Evolutionary conservation across 2,113 vertebrate species (phyloP).

Genomic region (Argyrosomus japonicus): DNA sequence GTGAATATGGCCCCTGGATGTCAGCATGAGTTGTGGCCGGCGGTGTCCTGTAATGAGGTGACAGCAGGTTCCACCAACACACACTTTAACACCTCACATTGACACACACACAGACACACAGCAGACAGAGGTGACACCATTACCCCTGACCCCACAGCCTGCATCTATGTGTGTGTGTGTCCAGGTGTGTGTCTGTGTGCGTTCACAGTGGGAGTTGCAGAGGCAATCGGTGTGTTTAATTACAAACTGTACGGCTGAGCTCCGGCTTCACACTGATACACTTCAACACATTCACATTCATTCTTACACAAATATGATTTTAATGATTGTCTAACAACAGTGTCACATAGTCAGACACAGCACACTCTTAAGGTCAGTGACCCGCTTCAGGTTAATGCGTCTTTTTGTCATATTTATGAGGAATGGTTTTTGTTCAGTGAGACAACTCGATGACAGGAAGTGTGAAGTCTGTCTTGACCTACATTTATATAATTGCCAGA

Average conservation of each 20-base stretch:
- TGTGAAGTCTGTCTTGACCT: constrained; percentile 10
- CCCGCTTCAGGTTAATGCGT: constrained; percentile 37
- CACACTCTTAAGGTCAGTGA: constrained; percentile 14
- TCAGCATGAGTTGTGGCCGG: constrained; percentile 59
- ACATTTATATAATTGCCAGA: constrained; percentile 26
- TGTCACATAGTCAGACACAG: constrained; percentile 42
- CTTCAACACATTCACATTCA: constrained; percentile 48
- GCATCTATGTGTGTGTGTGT: constrained; percentile 31
- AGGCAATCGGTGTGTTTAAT: constrained; percentile 45
- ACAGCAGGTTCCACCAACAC: constrained; percentile 67
- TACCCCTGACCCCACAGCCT: constrained; percentile 60
- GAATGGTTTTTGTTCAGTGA: constrained; percentile 18
- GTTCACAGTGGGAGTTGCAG: background rate
- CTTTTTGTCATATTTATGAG: constrained; percentile 21
- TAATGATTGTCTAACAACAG: constrained; percentile 55
- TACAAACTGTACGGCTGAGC: constrained; percentile 45
- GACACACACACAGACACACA: constrained; percentile 43
- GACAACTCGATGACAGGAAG: constrained; percentile 5
- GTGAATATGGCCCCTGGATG: constrained; percentile 63
- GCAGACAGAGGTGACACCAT: constrained; percentile 59
- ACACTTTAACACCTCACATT: constrained; percentile 40
- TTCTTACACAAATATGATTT: constrained; percentile 62
- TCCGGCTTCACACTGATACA: constrained; percentile 41
- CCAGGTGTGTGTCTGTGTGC: constrained; percentile 10
- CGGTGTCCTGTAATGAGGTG: constrained; percentile 71